Percentiles rank a stretch among this genome's conserved stretches.
These are phyloP conservation scores for Kuschelorhynchus macadamiae DNA, from an alignment of 2,888 invertebrate species.

Conservation along the genomic window DNA sequence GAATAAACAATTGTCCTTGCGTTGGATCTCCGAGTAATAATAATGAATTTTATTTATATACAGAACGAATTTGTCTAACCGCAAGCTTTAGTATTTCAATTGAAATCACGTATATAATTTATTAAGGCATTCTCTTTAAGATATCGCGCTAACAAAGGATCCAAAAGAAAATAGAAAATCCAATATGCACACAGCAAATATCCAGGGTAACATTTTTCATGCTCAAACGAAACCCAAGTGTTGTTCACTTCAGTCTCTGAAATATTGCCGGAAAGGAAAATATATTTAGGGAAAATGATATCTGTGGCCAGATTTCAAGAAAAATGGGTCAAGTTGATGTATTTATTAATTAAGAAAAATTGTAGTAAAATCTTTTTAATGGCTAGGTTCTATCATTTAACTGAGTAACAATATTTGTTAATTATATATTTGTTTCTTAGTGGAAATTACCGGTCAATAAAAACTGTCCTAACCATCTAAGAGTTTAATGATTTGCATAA, in stretches of 20 bases:
- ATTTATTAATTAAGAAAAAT: constrained; percentile 22
- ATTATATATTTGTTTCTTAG: no score
- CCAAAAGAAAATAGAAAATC: constrained; percentile 46
- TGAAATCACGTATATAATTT: constrained; percentile 22
- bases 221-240: constrained; percentile 64
- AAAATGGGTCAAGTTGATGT: constrained; percentile 4
- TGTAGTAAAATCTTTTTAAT: no score
- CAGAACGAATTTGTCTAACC: background rate
- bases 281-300: constrained; percentile 61
- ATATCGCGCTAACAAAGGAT: constrained; percentile 28
- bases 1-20: background rate
- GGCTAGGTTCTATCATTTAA: no score
- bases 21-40: background rate
- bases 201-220: constrained; percentile 63
- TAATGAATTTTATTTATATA: background rate
- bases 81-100: background rate
- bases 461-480: no score
- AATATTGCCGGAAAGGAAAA: constrained; percentile 65
- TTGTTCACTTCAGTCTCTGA: constrained; percentile 65
- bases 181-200: constrained; percentile 49
- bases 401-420: no score
- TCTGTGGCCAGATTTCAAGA: constrained; percentile 34
- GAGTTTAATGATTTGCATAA: no score
- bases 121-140: constrained; percentile 32
- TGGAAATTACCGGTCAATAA: no score